These are phyloP conservation scores for Pterocles gutturalis DNA, from an alignment of 2,113 vertebrate species.

Conservation along the genomic window DNA sequence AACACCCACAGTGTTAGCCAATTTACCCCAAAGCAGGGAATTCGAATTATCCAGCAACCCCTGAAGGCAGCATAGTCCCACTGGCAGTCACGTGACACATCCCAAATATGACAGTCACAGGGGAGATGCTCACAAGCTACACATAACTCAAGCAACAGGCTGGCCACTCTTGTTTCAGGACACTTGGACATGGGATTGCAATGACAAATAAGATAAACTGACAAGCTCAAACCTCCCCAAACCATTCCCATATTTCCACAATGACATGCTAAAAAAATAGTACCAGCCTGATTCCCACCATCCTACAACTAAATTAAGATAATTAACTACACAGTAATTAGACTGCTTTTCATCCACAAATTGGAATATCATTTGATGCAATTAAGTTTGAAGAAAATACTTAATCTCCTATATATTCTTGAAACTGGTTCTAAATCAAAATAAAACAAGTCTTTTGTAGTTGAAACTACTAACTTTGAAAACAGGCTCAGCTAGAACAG, in stretches of 20 bases:
- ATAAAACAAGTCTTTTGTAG: constrained; percentile 7
- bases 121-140: neutral
- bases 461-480: neutral
- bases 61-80: neutral
- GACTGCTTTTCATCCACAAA: constrained; percentile 26
- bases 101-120: neutral
- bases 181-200: neutral
- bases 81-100: neutral
- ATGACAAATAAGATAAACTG: neutral
- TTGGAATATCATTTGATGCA: constrained; percentile 11
- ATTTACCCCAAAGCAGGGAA: neutral
- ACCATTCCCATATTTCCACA: neutral
- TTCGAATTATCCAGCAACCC: neutral
- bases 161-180: neutral
- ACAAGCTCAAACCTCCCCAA: neutral
- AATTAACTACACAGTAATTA: constrained; percentile 30
- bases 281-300: neutral
- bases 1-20: neutral
- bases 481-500: neutral
- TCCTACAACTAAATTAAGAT: constrained; percentile 25
- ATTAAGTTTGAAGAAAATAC: constrained; percentile 38
- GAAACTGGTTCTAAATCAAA: constrained; percentile 17
- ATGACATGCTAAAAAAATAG: neutral
- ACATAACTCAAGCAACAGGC: neutral
- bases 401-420: constrained; percentile 8